Evolutionary conservation across 2,113 vertebrate species (phyloP).

Genomic region (Lethenteron reissneri): DNA sequence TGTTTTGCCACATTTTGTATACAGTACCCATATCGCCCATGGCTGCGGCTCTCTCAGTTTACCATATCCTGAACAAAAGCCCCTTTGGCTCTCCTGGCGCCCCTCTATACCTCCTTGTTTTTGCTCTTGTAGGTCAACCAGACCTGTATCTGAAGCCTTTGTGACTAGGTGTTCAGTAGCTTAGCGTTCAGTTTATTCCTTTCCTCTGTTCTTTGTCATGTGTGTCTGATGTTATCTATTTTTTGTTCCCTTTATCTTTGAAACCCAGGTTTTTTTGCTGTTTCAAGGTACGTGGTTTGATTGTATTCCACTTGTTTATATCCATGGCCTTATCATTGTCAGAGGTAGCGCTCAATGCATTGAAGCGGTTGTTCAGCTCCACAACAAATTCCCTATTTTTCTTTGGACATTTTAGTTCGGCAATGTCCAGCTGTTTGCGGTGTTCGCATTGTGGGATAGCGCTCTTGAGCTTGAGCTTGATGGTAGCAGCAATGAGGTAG

Average conservation of each 20-base stretch:
- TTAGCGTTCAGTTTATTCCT: not conserved
- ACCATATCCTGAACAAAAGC: not conserved
- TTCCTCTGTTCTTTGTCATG: not conserved
- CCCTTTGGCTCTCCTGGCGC: not conserved
- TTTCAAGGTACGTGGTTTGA: not conserved
- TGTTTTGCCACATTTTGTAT: not conserved
- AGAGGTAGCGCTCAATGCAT: not conserved
- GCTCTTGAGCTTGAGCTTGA: slow-evolving; percentile 1
- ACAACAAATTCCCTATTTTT: not conserved
- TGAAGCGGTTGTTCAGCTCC: not conserved
- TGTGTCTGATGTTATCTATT: not conserved
- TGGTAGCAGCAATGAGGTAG: not conserved
- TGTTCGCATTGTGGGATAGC: not conserved
- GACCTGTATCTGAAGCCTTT: not conserved
- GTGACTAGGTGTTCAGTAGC: not conserved
- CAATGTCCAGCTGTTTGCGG: not conserved
- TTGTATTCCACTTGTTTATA: not conserved
- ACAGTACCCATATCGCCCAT: not conserved
- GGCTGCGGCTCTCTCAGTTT: not conserved
- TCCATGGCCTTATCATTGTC: not conserved
- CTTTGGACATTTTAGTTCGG: not conserved
- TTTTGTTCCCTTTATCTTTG: not conserved
- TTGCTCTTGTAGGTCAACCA: not conserved
- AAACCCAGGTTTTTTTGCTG: not conserved
- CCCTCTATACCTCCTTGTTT: not conserved